phyloP scores from a whole-genome alignment of 2,113 vertebrate genomes.

The Galemys pyrenaicus region DNA sequence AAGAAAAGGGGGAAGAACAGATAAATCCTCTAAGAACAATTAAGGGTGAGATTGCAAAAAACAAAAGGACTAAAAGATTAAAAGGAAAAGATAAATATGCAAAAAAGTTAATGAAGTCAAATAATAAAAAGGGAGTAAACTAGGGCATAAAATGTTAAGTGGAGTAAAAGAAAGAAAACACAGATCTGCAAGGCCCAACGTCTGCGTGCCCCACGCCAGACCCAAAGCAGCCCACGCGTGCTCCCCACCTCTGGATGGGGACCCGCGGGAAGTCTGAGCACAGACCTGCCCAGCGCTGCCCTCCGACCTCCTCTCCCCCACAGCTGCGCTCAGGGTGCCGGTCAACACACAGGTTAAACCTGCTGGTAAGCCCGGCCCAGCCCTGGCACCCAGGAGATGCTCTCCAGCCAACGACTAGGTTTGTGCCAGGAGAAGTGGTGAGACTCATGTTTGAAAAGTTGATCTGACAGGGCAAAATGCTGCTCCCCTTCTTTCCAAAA shows the following conservation, averaged over 20 bases:
- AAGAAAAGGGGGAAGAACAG: conserved; percentile 59
- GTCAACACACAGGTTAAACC: background rate
- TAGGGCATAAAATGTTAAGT: conserved; percentile 39
- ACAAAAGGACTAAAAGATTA: conserved; percentile 71
- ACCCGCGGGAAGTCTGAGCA: background rate
- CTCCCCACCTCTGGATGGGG: too few species aligned
- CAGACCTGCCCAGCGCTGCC: background rate
- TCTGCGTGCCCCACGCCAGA: background rate
- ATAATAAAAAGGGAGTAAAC: conserved; percentile 48
- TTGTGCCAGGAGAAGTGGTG: background rate
- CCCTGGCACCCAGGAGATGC: background rate
- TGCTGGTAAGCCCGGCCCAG: background rate
- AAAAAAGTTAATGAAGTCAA: conserved; percentile 58
- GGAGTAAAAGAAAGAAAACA: conserved; percentile 1
- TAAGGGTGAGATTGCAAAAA: conserved; percentile 55
- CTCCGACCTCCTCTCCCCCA: background rate
- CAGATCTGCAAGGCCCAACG: background rate
- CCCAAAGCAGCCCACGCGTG: too few species aligned
- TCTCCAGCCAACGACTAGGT: background rate
- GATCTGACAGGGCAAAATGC: background rate
- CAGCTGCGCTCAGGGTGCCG: background rate
- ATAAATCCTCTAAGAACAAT: conserved; percentile 67
- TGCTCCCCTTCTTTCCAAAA: background rate
- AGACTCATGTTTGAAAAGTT: background rate
- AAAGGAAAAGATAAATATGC: conserved; percentile 69